Evolutionary conservation across 2,113 vertebrate species (phyloP).

Genomic region (Nerophis lumbriciformis): DNA sequence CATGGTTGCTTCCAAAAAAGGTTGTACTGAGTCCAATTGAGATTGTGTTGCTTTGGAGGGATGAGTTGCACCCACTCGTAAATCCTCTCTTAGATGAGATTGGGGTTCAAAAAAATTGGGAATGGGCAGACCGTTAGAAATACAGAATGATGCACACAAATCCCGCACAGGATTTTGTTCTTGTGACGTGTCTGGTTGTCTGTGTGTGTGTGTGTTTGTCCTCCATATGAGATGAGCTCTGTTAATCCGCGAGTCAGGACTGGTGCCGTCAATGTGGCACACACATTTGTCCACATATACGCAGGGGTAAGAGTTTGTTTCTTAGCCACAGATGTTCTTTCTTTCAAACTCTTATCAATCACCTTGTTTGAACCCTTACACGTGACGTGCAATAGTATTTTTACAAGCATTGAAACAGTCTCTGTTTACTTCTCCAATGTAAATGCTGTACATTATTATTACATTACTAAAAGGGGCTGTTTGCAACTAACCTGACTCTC

Average conservation of each 20-base stretch:
- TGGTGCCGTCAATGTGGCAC: slow-evolving; percentile 33
- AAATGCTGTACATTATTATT: no score
- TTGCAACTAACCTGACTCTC: no score
- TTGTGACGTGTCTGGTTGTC: slow-evolving; percentile 23
- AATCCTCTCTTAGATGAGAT: slow-evolving; percentile 64
- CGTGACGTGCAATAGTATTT: no score
- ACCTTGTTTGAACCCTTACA: no score
- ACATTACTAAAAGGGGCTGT: no score
- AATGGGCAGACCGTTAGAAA: slow-evolving; percentile 56
- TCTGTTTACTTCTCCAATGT: no score
- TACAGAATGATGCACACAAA: slow-evolving; percentile 56
- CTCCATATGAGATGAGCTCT: slow-evolving; percentile 38
- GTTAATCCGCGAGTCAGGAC: slow-evolving; percentile 50
- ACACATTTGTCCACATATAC: slow-evolving; percentile 21
- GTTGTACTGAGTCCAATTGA: slow-evolving; percentile 59
- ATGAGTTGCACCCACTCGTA: slow-evolving; percentile 52
- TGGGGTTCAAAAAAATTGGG: slow-evolving; percentile 53
- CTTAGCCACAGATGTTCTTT: no score
- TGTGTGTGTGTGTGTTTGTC: slow-evolving; percentile 16
- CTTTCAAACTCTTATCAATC: no score
- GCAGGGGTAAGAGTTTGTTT: no score
- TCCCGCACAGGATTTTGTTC: slow-evolving; percentile 58
- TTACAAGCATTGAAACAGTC: no score
- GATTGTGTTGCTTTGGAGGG: slow-evolving; percentile 56
- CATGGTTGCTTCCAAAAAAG: slow-evolving; percentile 63